Evolutionary conservation across 2,888 invertebrate species (phyloP).

Genomic region (Meliscaeva auricollis): DNA sequence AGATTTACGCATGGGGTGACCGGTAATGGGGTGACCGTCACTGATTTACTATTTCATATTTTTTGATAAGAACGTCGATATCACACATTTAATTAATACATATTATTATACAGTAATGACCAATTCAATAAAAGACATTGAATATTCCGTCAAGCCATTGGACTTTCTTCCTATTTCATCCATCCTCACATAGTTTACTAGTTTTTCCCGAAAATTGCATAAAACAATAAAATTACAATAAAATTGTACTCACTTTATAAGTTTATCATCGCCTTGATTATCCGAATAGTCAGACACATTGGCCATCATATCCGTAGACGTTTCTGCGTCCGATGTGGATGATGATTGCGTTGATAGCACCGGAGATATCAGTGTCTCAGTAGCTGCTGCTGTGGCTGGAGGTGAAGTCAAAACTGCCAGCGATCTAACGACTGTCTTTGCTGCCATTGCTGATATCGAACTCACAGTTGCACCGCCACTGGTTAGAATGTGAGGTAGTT

Average conservation of each 20-base stretch:
- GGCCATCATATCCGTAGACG: slow-evolving; percentile 62
- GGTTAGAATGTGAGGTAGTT: slow-evolving; percentile 51
- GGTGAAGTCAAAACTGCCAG: slow-evolving; percentile 54
- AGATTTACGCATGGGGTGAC: too few species aligned
- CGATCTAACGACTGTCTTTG: slow-evolving; percentile 22
- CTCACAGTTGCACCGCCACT: slow-evolving; percentile 22
- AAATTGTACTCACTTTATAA: slow-evolving; percentile 67
- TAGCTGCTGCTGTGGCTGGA: slow-evolving; percentile 31
- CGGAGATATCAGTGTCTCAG: slow-evolving; percentile 68
- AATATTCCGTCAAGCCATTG: too few species aligned
- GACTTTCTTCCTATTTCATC: too few species aligned
- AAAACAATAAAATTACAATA: neutral
- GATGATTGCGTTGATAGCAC: slow-evolving; percentile 67
- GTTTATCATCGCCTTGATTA: slow-evolving; percentile 70
- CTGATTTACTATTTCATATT: too few species aligned
- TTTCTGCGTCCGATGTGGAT: slow-evolving; percentile 70
- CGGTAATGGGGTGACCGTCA: too few species aligned
- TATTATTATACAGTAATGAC: too few species aligned
- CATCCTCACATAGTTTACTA: too few species aligned
- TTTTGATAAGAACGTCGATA: too few species aligned
- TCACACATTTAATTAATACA: too few species aligned
- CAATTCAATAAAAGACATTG: too few species aligned
- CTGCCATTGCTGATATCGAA: neutral
- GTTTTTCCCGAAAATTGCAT: too few species aligned
- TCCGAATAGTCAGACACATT: slow-evolving; percentile 65